Conservation (phyloP, 1,140 invertebrate species). For the Drosophila azteca region DNA sequence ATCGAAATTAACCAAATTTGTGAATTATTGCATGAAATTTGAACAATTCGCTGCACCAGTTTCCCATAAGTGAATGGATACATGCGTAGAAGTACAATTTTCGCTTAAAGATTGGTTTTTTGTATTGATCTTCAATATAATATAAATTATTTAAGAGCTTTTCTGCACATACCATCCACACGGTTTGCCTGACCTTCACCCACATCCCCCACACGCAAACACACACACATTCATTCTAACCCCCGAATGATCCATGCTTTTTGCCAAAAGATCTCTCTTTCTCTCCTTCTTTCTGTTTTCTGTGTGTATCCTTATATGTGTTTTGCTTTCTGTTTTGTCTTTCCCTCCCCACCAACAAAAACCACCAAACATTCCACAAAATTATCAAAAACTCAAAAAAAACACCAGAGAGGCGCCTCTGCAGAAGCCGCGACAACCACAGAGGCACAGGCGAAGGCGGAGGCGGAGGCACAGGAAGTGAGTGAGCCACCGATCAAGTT, state of each 20-base stretch:
- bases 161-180: conserved; percentile 13
- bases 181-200: conserved; percentile 4
- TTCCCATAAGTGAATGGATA: too few species aligned
- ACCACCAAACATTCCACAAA: conserved; percentile 17
- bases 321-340: conserved; percentile 80
- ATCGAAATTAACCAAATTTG: too few species aligned
- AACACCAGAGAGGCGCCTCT: conserved; percentile 12
- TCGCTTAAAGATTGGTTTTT: too few species aligned
- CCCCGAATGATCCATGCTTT: conserved; percentile 20
- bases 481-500: conserved; percentile 73
- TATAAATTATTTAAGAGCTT: not conserved
- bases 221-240: conserved; percentile 31
- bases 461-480: conserved; percentile 46
- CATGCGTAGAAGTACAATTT: too few species aligned
- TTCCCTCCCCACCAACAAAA: conserved; percentile 28
- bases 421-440: conserved; percentile 18
- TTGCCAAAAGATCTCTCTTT: conserved; percentile 26
- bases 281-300: conserved; percentile 26
- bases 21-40: too few species aligned
- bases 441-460: conserved; percentile 27
- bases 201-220: conserved; percentile 6
- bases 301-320: conserved; percentile 73
- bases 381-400: not conserved
- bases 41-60: too few species aligned
- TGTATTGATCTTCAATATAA: too few species aligned